phyloP scores from a whole-genome alignment of 2,888 invertebrate genomes.

The Pristionchus entomophagus region DNA sequence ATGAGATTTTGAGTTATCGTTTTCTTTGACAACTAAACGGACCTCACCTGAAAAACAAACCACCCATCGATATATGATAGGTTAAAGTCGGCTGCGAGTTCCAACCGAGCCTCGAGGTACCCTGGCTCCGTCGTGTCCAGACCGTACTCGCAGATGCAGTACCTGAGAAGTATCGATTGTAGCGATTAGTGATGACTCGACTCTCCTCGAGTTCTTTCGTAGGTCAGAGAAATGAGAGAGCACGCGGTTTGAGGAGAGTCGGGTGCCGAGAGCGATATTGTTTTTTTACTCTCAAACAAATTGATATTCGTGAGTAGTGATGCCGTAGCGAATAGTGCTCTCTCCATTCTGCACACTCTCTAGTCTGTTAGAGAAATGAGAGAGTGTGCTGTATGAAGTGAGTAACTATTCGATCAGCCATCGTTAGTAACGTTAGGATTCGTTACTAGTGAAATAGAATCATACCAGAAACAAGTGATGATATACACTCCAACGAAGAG shows the following conservation, averaged over 20 bases:
- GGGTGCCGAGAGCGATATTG: background rate
- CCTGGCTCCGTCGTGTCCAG: constrained; percentile 5
- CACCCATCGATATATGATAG: background rate
- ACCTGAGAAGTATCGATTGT: background rate
- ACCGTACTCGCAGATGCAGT: constrained; percentile 4
- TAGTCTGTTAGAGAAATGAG: too few relatives aligned
- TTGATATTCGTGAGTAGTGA: background rate
- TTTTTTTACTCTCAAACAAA: background rate
- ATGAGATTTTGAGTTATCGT: too few relatives aligned
- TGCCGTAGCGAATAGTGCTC: too few relatives aligned
- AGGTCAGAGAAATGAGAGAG: too few relatives aligned
- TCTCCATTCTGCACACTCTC: too few relatives aligned
- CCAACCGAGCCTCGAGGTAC: background rate
- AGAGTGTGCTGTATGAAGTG: too few relatives aligned
- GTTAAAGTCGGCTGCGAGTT: background rate
- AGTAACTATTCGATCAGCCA: background rate
- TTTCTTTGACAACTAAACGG: too few relatives aligned
- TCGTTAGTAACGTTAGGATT: background rate
- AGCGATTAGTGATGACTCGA: too few relatives aligned
- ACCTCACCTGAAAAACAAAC: background rate
- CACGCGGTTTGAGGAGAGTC: too few relatives aligned
- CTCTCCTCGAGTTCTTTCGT: too few relatives aligned
- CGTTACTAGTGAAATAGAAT: background rate
- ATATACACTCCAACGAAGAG: background rate
- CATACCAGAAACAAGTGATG: background rate